Base-by-base conservation (phyloP, 2,888 invertebrate species). In the Ichneumoninae sp. region DNA sequence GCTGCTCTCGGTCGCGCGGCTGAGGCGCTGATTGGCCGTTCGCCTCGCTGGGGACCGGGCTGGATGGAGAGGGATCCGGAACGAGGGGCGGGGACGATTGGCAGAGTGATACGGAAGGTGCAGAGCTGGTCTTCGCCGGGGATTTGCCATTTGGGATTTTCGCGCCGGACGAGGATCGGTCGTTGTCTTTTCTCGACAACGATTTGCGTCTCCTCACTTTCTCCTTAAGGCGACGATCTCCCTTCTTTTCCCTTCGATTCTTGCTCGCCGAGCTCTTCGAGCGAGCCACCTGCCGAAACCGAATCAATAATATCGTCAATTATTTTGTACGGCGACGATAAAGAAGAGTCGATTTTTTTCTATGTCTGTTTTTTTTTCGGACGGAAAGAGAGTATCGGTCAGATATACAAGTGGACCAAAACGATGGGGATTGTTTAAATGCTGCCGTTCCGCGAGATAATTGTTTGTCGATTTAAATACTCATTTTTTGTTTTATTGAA, bases 211-310 rank as follows among this genome's bases (percentile, higher is more conserved):
- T 84, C 82, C 88, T 89, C 75, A 86, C 74, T 44, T 83, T 84
- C 40, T 89, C 89, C 36, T 86, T 87, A 62, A 86, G 88, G 10
- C 78, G 82, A 66, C 88, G 89, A 75, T 89, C 88, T 72, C 86
- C 80, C 68, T 89, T 90, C 78, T 89, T 90, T 79, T 90, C 89
- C 80, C 83, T 87, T 86, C 86, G 88, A 78, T 36, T 88, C 85
- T 89, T 89, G 70, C 72, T 69, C 65, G 75, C 78, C n/a, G 78
- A 70, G 65, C 82, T 84, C 86, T 87, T 89, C 86, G 83, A 80
- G 62, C 86, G 87, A 72, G 82, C 68, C 60, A 90, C 90, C 90
- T 90, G 89, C 86, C 75, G 50, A 60, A 77, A 71, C 22, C 13
- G 50, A 68, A 77, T 69, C 36, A 44, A 70, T 36, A 69, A 30